A percentile compares a stretch with the other conserved stretches of the same genome.
phyloP scores from a whole-genome alignment of 2,113 vertebrate genomes.

The Cebus imitator region DNA sequence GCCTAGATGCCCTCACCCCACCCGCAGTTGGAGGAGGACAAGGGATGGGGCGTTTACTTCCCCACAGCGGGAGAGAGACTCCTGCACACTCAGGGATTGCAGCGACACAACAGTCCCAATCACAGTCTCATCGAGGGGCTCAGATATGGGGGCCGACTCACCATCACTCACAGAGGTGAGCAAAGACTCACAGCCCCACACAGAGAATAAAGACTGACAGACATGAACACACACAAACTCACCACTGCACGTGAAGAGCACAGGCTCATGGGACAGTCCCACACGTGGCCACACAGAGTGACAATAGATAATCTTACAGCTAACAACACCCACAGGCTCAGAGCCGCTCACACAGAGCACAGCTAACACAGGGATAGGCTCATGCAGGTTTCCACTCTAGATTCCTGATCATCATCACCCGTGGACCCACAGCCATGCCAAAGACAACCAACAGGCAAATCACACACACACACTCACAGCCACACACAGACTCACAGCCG shows the following conservation, averaged over 20 bases:
- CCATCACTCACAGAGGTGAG: neutral
- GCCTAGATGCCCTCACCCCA: constrained; percentile 18
- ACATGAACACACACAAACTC: neutral
- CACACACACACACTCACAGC: neutral
- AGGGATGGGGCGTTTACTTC: constrained; percentile 36
- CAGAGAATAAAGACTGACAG: neutral
- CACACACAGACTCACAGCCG: neutral
- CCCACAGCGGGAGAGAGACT: constrained; percentile 40
- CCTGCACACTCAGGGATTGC: neutral
- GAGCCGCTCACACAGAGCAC: neutral
- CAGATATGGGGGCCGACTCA: neutral
- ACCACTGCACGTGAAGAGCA: neutral
- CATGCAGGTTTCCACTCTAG: neutral
- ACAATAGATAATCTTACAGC: neutral
- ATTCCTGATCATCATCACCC: neutral
- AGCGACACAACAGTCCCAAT: neutral
- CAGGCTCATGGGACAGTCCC: neutral
- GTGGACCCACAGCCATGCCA: neutral
- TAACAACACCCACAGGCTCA: neutral
- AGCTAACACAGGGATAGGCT: neutral
- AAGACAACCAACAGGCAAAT: neutral
- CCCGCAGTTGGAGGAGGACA: neutral
- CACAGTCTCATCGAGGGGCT: neutral
- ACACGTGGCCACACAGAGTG: neutral
- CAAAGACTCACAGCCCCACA: neutral